Percentiles rank a stretch among this genome's conserved stretches.
Conservation (phyloP, 2,888 invertebrate genomes). For the Chalcosyrphus nemorum region DNA sequence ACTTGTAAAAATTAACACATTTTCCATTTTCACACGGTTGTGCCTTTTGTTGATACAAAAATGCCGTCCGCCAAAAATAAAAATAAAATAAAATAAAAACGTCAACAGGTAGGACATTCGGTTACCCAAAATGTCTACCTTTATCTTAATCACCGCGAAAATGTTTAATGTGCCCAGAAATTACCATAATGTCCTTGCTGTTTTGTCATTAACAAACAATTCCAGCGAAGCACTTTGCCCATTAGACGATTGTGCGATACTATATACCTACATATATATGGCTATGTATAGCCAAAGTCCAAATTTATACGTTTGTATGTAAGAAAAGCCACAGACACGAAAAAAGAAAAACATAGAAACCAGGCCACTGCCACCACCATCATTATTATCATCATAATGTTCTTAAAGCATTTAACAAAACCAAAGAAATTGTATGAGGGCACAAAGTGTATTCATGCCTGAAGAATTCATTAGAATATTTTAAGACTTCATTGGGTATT, state of each 20-base stretch:
- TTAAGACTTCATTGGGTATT: not conserved
- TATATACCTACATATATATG: not conserved
- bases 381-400: not conserved
- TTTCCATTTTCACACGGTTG: slow-evolving; percentile 48
- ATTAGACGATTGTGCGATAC: slow-evolving; percentile 50
- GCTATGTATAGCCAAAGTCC: slow-evolving; percentile 1
- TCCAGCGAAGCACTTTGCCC: slow-evolving; percentile 50
- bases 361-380: not conserved
- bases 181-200: slow-evolving; percentile 62
- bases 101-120: slow-evolving; percentile 62
- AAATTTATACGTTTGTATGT: not conserved
- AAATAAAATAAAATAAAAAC: not conserved
- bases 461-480: slow-evolving; percentile 43
- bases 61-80: not conserved
- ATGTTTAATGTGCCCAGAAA: slow-evolving; percentile 60
- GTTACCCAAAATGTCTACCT: slow-evolving; percentile 58
- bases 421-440: not conserved
- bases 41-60: slow-evolving; percentile 30
- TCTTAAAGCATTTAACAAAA: slow-evolving; percentile 6
- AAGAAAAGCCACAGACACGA: slow-evolving; percentile 2
- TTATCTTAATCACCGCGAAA: slow-evolving; percentile 70
- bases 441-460: slow-evolving; percentile 6
- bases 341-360: not conserved
- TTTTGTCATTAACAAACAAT: slow-evolving; percentile 68
- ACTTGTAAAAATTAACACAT: slow-evolving; percentile 61